Percentiles rank a stretch among this genome's conserved stretches.
Conservation (phyloP, 2,113 vertebrate species). For the Ardeotis arabs region DNA sequence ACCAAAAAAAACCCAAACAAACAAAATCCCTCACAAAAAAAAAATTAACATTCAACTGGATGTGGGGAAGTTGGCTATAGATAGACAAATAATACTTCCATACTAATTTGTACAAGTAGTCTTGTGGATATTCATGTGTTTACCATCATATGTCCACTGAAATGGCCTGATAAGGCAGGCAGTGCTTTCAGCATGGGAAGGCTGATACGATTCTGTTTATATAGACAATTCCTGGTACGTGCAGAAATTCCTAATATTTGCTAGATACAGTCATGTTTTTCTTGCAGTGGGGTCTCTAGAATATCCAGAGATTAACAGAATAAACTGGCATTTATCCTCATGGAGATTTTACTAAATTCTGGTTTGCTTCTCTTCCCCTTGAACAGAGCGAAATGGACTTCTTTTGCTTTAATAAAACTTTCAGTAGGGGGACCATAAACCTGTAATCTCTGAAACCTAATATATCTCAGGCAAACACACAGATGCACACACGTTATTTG, state of each 20-base stretch:
- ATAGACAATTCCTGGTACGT: background rate
- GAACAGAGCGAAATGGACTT: background rate
- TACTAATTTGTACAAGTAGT: background rate
- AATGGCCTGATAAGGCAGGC: background rate
- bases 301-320: background rate
- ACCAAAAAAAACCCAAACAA: too few species aligned
- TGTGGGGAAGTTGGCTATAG: background rate
- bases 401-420: background rate
- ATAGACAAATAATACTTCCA: background rate
- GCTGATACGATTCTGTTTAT: background rate
- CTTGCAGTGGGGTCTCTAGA: background rate
- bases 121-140: background rate
- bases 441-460: background rate
- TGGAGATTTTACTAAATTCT: background rate
- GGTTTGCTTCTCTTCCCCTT: background rate
- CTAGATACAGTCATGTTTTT: background rate
- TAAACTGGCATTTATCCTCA: background rate
- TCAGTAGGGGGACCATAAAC: background rate
- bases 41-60: background rate
- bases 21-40: background rate
- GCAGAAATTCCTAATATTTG: background rate
- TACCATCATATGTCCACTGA: background rate
- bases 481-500: accelerated
- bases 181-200: background rate
- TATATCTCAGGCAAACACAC: background rate